These are phyloP conservation scores for Conomelus anceps DNA, from an alignment of 2,888 invertebrate genomes.

Conservation along the genomic window DNA sequence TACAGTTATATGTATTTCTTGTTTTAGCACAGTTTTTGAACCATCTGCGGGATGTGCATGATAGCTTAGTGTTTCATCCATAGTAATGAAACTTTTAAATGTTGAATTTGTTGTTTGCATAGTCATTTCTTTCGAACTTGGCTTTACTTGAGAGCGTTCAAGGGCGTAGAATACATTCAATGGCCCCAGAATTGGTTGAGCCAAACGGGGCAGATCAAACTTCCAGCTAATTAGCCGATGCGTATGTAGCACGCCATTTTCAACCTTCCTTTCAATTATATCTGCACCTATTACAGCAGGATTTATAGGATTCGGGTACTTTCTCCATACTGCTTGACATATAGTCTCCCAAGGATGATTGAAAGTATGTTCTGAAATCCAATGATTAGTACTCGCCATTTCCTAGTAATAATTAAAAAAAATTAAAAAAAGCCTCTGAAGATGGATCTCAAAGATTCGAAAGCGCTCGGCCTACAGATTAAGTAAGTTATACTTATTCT, in stretches of 20 bases:
- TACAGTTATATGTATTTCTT: not conserved
- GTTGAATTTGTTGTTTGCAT: conserved; percentile 74
- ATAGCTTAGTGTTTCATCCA: not conserved
- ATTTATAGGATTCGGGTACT: conserved; percentile 98
- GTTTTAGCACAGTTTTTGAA: not conserved
- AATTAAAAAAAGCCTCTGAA: not conserved
- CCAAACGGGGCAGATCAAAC: conserved; percentile 95
- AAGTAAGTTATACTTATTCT: too few species aligned
- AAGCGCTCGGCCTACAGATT: too few species aligned
- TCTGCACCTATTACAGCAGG: conserved; percentile 94
- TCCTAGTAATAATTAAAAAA: not conserved
- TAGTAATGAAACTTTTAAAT: not conserved
- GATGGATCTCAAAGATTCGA: too few species aligned
- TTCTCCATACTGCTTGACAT: conserved; percentile 94
- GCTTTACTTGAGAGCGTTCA: conserved; percentile 91
- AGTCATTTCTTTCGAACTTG: conserved; percentile 71
- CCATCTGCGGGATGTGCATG: not conserved
- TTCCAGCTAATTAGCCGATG: conserved; percentile 91
- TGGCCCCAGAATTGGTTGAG: conserved; percentile 60
- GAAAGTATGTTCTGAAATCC: conserved; percentile 89
- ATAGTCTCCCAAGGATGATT: conserved; percentile 99
- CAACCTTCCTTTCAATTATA: conserved; percentile 87
- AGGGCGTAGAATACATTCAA: conserved; percentile 89
- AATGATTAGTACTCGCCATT: conserved; percentile 39
- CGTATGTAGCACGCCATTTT: conserved; percentile 78